Evolutionary conservation across 2,888 invertebrate genomes (phyloP), one percentile per base, ranked within the genome.

Genomic region (Atherix ibis): DNA sequence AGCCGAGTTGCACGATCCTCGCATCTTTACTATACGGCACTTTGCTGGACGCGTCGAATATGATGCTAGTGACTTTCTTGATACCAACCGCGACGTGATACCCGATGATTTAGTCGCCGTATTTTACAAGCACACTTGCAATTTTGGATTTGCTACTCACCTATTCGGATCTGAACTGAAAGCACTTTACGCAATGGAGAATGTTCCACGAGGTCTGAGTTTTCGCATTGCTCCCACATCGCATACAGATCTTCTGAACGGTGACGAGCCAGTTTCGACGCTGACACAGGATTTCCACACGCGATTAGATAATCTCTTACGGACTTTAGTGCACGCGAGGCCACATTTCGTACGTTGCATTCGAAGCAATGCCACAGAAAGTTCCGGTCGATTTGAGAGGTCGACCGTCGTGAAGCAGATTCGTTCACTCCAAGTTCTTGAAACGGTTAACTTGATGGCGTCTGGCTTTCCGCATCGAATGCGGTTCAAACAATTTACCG

Each of bases 121-220:
- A 3, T 94, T 94, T 62, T 84, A 89, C 62, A 84, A 84, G 51
- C 81, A 88, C 49, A 77, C 76, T 36, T 94, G 92, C 62, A 89
- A 85, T 56, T 94, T 94, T 61, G 92, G 92, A n/a, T 94, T 94
- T 59, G 92, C 88, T 2, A 88, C 89, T 13, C 91, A 94, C 56
- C 66, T 94, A n/a, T 94, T 94, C 56, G 87, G 89, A 2, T 78
- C 83, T 34, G 94, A 94, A 58, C 65, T 94, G 40, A 89, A 89
- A 65, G 76, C 80, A 2, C 62, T 84, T 10, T 81, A 76, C 48
- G 73, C 76, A 3, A 66, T 76, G 43, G 78, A 79, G 46, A 77
- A 73, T 31, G 80, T 75, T 34, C 84, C 79, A 10, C 64, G 74
- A 42, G 82, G 82, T 37, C 72, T 83, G 41, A 76, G 82, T 53